These are phyloP conservation scores for Drosophila melanosoma DNA, from an alignment of 2,888 invertebrate species.

Conservation along the genomic window DNA sequence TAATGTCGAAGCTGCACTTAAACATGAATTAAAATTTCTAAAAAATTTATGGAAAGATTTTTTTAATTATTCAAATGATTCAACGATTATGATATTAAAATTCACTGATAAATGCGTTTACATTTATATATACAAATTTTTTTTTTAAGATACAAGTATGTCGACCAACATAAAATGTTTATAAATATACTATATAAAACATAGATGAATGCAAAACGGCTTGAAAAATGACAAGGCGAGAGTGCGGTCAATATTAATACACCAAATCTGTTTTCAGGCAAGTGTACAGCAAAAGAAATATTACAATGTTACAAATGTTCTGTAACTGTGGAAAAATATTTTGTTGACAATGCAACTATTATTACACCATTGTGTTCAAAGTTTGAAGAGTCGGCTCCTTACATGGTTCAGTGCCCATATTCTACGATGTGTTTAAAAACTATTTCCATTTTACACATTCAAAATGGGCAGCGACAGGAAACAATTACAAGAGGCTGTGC, in stretches of 20 bases:
- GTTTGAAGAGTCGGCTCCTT: conserved; percentile 90
- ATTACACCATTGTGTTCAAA: conserved; percentile 89
- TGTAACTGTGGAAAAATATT: conserved; percentile 86
- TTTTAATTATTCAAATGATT: not conserved
- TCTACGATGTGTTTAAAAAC: conserved; percentile 94
- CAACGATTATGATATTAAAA: not conserved
- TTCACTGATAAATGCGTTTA: not conserved
- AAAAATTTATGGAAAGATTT: not conserved
- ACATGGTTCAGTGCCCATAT: conserved; percentile 90
- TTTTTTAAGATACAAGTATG: not conserved
- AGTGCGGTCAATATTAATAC: not conserved
- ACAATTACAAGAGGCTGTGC: conserved; percentile 89
- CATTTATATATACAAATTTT: not conserved
- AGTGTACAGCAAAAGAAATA: conserved; percentile 85
- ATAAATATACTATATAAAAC: not conserved
- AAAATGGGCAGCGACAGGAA: conserved; percentile 86
- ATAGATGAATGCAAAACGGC: not conserved
- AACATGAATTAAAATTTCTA: not conserved
- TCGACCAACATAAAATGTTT: not conserved
- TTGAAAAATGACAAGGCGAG: not conserved
- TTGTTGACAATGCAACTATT: conserved; percentile 86
- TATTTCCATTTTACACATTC: conserved; percentile 88
- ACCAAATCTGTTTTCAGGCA: conserved; percentile 60
- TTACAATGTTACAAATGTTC: conserved; percentile 90
- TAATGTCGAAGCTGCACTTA: not conserved